Base-by-base conservation (phyloP, 2,888 invertebrate genomes). In the Leucophenga montana region DNA sequence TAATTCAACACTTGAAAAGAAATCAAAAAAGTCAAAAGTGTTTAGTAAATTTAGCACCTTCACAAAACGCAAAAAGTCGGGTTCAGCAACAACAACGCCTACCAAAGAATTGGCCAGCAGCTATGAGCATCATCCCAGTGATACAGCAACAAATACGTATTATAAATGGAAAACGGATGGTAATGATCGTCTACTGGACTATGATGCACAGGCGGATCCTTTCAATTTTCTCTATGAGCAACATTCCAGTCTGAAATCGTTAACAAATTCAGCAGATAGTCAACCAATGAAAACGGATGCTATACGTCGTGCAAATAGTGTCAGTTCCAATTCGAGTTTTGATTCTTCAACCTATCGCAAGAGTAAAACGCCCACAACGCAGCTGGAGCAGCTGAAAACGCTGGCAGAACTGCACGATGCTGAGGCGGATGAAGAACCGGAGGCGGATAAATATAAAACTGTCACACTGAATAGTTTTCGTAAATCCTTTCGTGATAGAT, bases 31-130 rank as follows among this genome's bases (percentile, higher is more conserved):
- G 61, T 79, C 80, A 4, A 88, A 85, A 65, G 85, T 86, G 14
- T 80, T 88, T 8, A 85, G 85, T 67, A 88, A 88, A 68, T 88
- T 88, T 27, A 85, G 87, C 67, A 88, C 89, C 0, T 88, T 88
- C 22, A 87, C 88, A 2, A 86, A 86, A 68, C 80, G 86, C 44
- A 89, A 87, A 69, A 88, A 88, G 75, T 79, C 57, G 13, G 11
- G n/a, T n/a, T n/a, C n/a, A n/a, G n/a, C n/a, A n/a, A n/a, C 39
- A 39, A 22, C 57, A 20, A 61, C 82, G 0, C 84, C 85, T 0
- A 76, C 80, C 11, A 77, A 84, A n/a, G 77, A 77, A 73, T 74
- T 73, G 57, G 67, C 71, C 48, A 74, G 77, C 66, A 81, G 75
- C 68, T 81, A 77, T 20, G 86, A 86, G 53, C 86, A 86, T 66